Percentiles rank a stretch among this genome's conserved stretches.
Evolutionary conservation across 2,113 vertebrate species (phyloP).

Genomic region (Ranitomeya imitator): DNA sequence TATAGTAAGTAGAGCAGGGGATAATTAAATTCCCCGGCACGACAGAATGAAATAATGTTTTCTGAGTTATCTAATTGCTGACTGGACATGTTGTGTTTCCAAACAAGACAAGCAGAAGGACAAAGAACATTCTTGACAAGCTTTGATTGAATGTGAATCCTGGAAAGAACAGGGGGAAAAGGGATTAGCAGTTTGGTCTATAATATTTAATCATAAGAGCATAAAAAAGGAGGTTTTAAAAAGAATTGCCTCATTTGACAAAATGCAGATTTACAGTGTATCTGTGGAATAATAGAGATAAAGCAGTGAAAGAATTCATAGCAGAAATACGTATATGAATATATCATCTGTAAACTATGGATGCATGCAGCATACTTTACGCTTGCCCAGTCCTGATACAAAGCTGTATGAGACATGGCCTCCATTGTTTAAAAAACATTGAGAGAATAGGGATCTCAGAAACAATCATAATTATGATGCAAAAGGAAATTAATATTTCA

Average conservation of each 20-base stretch:
- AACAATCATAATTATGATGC: background rate
- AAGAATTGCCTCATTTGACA: too few species aligned
- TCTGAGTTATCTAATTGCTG: slow-evolving; percentile 52
- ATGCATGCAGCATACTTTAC: background rate
- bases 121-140: slow-evolving; percentile 35
- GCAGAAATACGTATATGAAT: background rate
- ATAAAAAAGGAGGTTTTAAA: background rate
- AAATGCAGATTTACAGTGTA: background rate
- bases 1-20: slow-evolving; percentile 47
- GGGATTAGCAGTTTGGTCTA: slow-evolving; percentile 35
- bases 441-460: background rate
- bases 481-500: background rate
- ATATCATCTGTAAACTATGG: background rate
- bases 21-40: slow-evolving; percentile 51
- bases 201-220: background rate
- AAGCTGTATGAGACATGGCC: background rate
- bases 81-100: slow-evolving; percentile 55
- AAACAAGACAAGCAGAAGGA: slow-evolving; percentile 52
- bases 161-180: slow-evolving; percentile 24
- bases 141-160: slow-evolving; percentile 46
- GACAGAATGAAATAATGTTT: slow-evolving; percentile 44
- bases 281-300: background rate
- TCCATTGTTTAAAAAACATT: background rate
- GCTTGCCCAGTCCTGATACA: background rate
- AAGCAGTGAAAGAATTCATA: background rate